phyloP scores from a whole-genome alignment of 2,113 vertebrate species.

The Myrmecobius fasciatus region DNA sequence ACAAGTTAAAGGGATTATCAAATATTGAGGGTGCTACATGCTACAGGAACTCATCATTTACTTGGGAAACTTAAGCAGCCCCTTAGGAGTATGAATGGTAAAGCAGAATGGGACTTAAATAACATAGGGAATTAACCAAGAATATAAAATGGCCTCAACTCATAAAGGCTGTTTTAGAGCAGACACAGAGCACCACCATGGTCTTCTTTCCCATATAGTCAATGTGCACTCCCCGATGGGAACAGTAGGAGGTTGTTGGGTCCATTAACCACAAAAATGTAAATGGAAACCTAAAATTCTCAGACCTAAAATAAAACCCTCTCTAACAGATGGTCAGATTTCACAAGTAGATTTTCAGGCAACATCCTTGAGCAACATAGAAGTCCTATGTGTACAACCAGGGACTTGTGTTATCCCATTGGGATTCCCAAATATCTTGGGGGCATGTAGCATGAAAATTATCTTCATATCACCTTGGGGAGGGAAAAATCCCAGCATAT shows the following conservation, averaged over 20 bases:
- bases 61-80: neutral
- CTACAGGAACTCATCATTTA: neutral
- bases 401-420: neutral
- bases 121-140: constrained; percentile 26
- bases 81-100: neutral
- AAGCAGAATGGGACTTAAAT: neutral
- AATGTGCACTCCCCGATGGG: constrained; percentile 75
- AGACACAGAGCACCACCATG: constrained; percentile 62
- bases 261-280: constrained; percentile 83
- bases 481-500: neutral
- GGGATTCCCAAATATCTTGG: neutral
- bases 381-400: neutral
- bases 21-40: neutral
- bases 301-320: constrained; percentile 73
- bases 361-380: constrained; percentile 14
- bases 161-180: constrained; percentile 48
- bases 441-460: neutral
- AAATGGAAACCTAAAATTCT: constrained; percentile 79
- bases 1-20: neutral
- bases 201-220: constrained; percentile 54
- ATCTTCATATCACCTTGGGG: neutral
- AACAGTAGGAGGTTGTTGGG: constrained; percentile 81
- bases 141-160: constrained; percentile 36
- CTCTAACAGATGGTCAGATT: constrained; percentile 74
- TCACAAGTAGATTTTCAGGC: constrained; percentile 61